A percentile compares a stretch with the other conserved stretches of the same genome.
Conservation (phyloP, 2,113 vertebrate genomes). For the Acrocephalus kingi region DNA sequence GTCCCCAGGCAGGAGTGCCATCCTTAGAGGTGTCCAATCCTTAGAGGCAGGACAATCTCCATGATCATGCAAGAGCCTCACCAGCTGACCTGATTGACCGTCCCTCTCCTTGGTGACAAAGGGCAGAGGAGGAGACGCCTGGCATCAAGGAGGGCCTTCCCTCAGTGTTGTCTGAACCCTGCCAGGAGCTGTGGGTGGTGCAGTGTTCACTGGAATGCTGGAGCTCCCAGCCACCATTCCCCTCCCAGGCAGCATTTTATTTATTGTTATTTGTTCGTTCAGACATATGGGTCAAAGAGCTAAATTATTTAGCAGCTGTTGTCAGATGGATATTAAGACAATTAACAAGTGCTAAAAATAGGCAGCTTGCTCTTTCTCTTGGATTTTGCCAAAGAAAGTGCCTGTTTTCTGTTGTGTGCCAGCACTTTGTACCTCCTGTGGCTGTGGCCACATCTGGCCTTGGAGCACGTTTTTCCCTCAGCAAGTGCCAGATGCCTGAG, state of each 20-base stretch:
- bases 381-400: not conserved
- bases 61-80: not conserved
- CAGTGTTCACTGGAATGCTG: accelerated
- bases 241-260: not conserved
- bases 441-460: accelerated
- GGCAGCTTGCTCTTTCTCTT: not conserved
- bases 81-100: accelerated
- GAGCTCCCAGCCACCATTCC: not conserved
- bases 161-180: accelerated
- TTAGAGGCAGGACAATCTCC: not conserved
- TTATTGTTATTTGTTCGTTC: not conserved
- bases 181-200: not conserved
- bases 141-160: accelerated
- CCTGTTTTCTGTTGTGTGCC: not conserved
- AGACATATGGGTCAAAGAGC: not conserved
- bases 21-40: not conserved
- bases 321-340: constrained; percentile 40
- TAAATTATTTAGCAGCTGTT: constrained; percentile 18
- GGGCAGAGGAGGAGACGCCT: not conserved
- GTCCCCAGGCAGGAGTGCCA: not conserved
- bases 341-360: constrained; percentile 27
- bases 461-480: accelerated
- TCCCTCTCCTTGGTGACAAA: not conserved
- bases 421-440: not conserved
- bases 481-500: accelerated